Evolutionary conservation across 2,888 invertebrate species (phyloP), one percentile per base, ranked within the genome.

Genomic region (Tribolium freemani): DNA sequence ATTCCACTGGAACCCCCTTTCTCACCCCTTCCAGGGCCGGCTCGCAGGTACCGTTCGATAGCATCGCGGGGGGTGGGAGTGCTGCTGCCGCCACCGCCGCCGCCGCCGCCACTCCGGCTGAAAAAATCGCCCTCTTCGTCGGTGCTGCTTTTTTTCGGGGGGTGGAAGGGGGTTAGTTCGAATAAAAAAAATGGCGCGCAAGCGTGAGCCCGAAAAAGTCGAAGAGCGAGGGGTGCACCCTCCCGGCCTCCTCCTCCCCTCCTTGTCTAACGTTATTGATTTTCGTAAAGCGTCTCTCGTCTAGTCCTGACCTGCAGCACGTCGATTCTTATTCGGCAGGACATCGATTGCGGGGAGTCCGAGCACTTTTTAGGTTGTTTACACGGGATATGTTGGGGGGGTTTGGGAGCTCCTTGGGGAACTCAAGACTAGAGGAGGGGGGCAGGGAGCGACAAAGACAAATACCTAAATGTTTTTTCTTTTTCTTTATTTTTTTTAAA

Each of bases 241-340:
- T 45, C 50, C 61, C 56, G 20, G 3, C 31, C 63, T 13, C 68
- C 72, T 13, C 57, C 64, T 20, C 66, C 56, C 79, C 79, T 76
- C 81, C 63, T 71, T 74, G 82, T 81, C 83, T 83, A 81, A 79
- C 81, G 75, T 81, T 84, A 84, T 84, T 82, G 84, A 84, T 84
- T 84, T 83, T 82, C 78, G 74, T 78, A 77, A 77, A 61, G 61
- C 54, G 61, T 53, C 60, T 58, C 68, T 61, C 75, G 46, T 66
- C 73, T 67, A 75, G 75, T 79, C 84, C 85, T 84, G 85, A 85
- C 85, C 85, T 85, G 82, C 84, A 84, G 82, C 82, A 84, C 84
- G 82, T 82, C 82, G 82, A 80, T 82, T 79, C 81, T 82, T 82
- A 82, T 84, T 84, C 84, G 80, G 82, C 69, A 84, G 84, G 84